Conservation (phyloP, 1,140 invertebrate genomes). For the Phymorhynchus buccinoides region DNA sequence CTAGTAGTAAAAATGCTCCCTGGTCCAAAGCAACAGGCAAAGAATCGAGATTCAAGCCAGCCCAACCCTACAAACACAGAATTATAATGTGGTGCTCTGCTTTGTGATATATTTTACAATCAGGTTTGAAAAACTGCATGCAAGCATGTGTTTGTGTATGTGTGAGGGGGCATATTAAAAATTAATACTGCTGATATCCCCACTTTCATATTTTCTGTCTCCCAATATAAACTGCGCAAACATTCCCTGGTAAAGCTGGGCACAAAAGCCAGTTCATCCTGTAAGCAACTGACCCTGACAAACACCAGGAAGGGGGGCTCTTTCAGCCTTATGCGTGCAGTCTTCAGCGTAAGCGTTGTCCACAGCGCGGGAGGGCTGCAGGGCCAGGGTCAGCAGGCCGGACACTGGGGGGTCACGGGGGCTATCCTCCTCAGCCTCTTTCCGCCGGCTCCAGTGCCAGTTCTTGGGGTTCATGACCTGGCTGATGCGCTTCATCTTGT, state of each 20-base stretch:
- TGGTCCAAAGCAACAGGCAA: too few species aligned
- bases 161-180: too few species aligned
- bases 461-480: conserved; percentile 42
- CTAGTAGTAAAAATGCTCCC: too few species aligned
- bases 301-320: not conserved
- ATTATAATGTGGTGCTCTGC: too few species aligned
- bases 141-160: too few species aligned
- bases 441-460: conserved; percentile 29
- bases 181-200: not conserved
- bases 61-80: too few species aligned
- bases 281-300: not conserved
- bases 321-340: not conserved
- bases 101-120: too few species aligned
- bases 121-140: too few species aligned
- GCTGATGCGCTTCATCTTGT: conserved; percentile 40
- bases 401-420: conserved; percentile 5
- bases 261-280: not conserved
- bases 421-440: not conserved
- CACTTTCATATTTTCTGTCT: not conserved
- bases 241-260: not conserved
- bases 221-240: not conserved
- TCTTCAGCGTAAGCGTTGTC: conserved; percentile 1
- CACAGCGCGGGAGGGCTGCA: conserved; percentile 23
- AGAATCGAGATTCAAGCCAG: too few species aligned
- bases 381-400: conserved; percentile 29